Base-by-base conservation (phyloP, 2,113 vertebrate species). In the Piaya cayana region DNA sequence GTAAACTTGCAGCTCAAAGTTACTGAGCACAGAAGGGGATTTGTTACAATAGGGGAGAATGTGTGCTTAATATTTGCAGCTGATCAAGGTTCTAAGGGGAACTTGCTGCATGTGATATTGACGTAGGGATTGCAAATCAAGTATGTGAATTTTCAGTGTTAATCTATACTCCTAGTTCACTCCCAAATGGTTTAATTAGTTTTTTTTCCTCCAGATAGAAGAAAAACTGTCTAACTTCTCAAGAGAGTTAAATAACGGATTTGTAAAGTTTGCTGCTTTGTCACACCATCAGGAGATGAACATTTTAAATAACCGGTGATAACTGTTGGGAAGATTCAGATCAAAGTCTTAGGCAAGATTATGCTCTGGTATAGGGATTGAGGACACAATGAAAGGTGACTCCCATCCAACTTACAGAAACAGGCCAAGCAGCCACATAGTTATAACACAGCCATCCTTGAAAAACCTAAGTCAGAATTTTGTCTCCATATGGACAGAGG, bases 1-100 rank as follows among this genome's bases (percentile, higher is more conserved):
- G 81, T 78, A 94, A 92, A 90, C 79, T 96, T 77, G 39, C 68
- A 74, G 49, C 90, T 85, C 92, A 45, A 95, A 96, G 86, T 95
- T 91, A 43, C 82, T 72, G 25, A 84, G 86, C 55, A 88, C 78
- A 95, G 84, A 86, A 68, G 63, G 77, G 81, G 52, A 92, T 82
- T 93, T 95, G 34, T 88, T 83, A 49, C 65, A 36, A 56, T 25
- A 26, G 32, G 55, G 53, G 49, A 93, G 70, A 94, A 85, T 26
- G 15, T 36, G 29, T 59, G 62, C 50, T 71, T 82, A 34, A 6
- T 88, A 43, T 89, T 93, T 91, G 52, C 9, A 14, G 95, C 97
- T 94, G 72, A 88, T 94, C 87, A 63, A 88, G 67, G 56, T 69
- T 69, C 47, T n/a, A n/a, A 86, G 77, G 52, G 67, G 63, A 86